Base-by-base conservation (phyloP, 1,140 invertebrate species). In the Caligus rogercresseyi region DNA sequence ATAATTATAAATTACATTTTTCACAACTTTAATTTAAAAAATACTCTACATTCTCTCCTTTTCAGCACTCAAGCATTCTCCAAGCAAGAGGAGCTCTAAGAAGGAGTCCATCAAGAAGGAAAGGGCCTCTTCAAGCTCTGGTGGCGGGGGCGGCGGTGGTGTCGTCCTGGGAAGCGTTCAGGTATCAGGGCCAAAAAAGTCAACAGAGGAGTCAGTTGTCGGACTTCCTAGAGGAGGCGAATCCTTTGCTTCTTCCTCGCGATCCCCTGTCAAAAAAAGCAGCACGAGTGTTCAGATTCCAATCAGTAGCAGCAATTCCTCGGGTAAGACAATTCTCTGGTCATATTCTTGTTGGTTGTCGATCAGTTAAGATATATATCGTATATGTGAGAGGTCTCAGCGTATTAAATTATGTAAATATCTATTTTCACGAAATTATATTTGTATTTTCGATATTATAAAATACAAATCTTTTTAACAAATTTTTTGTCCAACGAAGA, bases 301-400 rank as follows among this genome's bases (percentile, higher is more conserved):
- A 7, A 43, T 43, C 31, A 43, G 31, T 43, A 43, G n/a, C n/a
- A n/a, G n/a, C n/a, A n/a, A n/a, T n/a, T n/a, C n/a, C 31, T 43
- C 31, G 7, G 31, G 31, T 43, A 43, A 43, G 31, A 43, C n/a
- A 43, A 43, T 43, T 43, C 7, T 43, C 7, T 43, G n/a, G 7
- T 43, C 31, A 43, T 43, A 43, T 43, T 14, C 16, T 63, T 67
- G 53, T 53, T 31, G 25, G 54, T 53, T 60, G 19, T 61, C 25
- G 18, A 62, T 65, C 69, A 66, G 58, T 64, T 67, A 67, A 43
- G 24, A 72, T 65, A 19, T 25, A 31, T 67, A 43, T 25, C 31
- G 18, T 55, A 15, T 60, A 54, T 64, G 61, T 64, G 25, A 52
- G 59, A n/a, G n/a, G n/a, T n/a, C n/a, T n/a, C n/a, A n/a, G n/a